These are phyloP conservation scores for Eudorcas thomsonii DNA, from an alignment of 2,113 vertebrate genomes.

Conservation along the genomic window DNA sequence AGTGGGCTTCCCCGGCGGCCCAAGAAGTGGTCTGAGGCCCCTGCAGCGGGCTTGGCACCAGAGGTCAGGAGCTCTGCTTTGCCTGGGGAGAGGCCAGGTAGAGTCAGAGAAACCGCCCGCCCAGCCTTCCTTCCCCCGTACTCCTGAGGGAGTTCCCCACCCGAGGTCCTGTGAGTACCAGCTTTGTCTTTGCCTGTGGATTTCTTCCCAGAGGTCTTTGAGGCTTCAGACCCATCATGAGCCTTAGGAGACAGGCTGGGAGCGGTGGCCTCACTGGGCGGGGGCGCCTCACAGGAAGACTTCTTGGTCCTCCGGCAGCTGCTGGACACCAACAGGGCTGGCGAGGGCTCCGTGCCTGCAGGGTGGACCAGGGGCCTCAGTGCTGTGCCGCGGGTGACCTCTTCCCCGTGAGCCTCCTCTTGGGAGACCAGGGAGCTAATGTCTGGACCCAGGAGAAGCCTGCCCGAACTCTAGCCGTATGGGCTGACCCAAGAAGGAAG, in stretches of 20 bases:
- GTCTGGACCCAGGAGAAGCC: background rate
- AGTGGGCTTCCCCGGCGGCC: conserved; percentile 80
- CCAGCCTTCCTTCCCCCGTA: fast-evolving
- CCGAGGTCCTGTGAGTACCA: conserved; percentile 50
- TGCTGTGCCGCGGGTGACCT: fast-evolving
- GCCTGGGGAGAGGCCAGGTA: conserved; percentile 71
- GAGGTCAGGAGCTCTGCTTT: conserved; percentile 86
- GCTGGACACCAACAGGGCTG: conserved; percentile 84
- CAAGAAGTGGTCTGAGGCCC: conserved; percentile 78
- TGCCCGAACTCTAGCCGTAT: fast-evolving
- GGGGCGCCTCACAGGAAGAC: conserved; percentile 77
- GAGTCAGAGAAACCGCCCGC: background rate
- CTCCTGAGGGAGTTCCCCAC: background rate
- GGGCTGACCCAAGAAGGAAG: background rate
- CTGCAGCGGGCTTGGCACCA: conserved; percentile 83
- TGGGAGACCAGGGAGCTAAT: background rate
- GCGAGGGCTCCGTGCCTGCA: conserved; percentile 88
- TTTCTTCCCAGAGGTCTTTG: conserved; percentile 83
- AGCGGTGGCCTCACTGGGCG: conserved; percentile 76
- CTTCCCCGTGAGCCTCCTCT: fast-evolving
- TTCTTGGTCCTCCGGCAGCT: conserved; percentile 81
- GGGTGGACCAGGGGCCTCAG: background rate
- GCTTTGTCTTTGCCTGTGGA: conserved; percentile 85
- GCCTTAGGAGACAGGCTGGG: conserved; percentile 80
- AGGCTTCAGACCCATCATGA: conserved; percentile 75